Conservation (phyloP, 2,113 vertebrate species). For the Nerophis ophidion region DNA sequence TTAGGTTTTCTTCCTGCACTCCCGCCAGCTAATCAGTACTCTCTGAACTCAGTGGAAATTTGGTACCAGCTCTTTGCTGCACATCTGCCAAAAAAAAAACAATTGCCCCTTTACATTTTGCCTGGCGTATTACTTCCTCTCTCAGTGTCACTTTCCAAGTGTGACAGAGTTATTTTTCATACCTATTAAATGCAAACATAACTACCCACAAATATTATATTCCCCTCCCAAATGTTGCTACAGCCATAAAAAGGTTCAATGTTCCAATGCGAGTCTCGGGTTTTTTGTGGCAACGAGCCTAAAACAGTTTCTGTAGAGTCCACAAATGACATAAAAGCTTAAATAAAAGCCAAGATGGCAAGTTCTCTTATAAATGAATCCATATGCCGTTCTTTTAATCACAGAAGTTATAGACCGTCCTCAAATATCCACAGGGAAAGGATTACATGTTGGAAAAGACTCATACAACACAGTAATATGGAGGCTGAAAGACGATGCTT, state of each 20-base stretch:
- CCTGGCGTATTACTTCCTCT: neutral
- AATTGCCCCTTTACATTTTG: neutral
- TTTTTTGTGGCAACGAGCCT: neutral
- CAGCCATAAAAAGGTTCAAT: neutral
- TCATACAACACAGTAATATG: constrained; percentile 46
- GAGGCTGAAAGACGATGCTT: constrained; percentile 25
- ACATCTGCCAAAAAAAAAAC: neutral
- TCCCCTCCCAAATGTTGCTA: neutral
- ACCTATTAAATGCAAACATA: neutral
- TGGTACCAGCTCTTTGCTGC: neutral
- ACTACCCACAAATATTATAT: neutral
- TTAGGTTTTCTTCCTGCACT: neutral
- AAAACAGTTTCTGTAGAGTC: constrained; percentile 13
- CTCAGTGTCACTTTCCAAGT: neutral
- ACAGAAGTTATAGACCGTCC: constrained; percentile 25
- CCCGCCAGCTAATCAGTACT: neutral
- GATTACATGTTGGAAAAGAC: constrained; percentile 28
- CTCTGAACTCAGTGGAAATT: neutral
- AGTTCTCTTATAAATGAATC: constrained; percentile 1
- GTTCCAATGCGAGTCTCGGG: neutral
- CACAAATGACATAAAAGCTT: constrained; percentile 15
- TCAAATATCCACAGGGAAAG: constrained; percentile 30
- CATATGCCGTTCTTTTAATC: constrained; percentile 25
- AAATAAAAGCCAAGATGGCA: neutral
- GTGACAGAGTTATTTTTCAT: neutral